phyloP scores from a whole-genome alignment of 2,113 vertebrate genomes.

The Cyrtonyx montezumae region DNA sequence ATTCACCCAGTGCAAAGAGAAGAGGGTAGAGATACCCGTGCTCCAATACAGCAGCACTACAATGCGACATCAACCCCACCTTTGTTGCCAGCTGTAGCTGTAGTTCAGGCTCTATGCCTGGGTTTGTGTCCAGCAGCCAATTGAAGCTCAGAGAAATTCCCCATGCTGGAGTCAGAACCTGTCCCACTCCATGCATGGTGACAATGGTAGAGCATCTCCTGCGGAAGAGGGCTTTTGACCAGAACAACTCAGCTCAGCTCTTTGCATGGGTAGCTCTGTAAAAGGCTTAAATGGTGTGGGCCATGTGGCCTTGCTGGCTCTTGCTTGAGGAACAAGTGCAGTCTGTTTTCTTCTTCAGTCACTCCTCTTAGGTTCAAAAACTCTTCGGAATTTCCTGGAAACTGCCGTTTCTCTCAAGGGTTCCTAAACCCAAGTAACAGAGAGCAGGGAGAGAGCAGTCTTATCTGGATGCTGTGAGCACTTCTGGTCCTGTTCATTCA shows the following conservation, averaged over 20 bases:
- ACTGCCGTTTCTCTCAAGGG: neutral
- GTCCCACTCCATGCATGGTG: accelerated
- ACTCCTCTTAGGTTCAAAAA: neutral
- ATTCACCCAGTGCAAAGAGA: neutral
- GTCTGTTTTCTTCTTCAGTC: neutral
- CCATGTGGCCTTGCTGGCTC: accelerated
- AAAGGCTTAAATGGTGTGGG: neutral
- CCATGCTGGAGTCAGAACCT: neutral
- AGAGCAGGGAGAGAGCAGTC: neutral
- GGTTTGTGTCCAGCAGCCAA: neutral
- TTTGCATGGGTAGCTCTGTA: neutral
- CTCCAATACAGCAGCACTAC: neutral
- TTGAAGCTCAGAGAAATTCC: neutral
- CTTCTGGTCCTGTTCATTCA: neutral
- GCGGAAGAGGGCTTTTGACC: neutral
- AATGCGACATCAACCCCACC: neutral
- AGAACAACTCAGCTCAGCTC: neutral
- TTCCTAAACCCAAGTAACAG: neutral
- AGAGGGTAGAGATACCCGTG: neutral
- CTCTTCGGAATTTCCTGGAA: neutral
- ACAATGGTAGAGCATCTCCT: accelerated
- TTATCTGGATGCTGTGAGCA: neutral
- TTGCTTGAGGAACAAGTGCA: neutral
- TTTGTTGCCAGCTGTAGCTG: neutral
- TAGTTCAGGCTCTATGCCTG: neutral